Evolutionary conservation across 2,888 invertebrate genomes (phyloP).

Genomic region (Andricus curvator): DNA sequence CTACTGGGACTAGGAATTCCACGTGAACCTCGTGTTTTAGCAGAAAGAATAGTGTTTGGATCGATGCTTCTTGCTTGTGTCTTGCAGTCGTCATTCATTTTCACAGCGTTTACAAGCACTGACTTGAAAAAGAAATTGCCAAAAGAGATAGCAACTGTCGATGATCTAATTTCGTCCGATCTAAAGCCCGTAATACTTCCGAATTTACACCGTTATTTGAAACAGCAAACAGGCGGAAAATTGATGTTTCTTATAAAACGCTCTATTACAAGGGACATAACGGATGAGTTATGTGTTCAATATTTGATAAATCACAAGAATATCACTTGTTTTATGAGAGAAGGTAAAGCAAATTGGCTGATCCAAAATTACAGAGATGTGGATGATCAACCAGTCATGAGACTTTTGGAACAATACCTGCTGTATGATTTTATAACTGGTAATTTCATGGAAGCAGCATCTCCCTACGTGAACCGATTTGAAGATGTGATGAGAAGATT

Average conservation of each 20-base stretch:
- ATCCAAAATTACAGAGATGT: neutral
- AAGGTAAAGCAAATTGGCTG: neutral
- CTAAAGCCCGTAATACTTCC: neutral
- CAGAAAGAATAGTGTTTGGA: neutral
- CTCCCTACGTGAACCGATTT: neutral
- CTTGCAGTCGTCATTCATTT: neutral
- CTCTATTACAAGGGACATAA: too few species aligned
- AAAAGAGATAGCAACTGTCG: neutral
- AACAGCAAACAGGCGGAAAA: too few species aligned
- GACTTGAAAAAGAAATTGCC: too few species aligned
- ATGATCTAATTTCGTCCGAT: neutral
- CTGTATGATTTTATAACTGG: fast-evolving
- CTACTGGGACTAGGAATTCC: neutral
- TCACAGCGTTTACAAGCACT: neutral
- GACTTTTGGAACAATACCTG: neutral
- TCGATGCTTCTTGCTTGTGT: neutral
- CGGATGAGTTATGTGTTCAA: neutral
- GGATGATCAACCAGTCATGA: neutral
- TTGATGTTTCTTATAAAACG: too few species aligned
- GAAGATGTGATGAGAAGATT: neutral
- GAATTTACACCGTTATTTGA: neutral
- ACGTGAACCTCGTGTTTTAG: neutral
- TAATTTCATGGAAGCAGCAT: neutral
- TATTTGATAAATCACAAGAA: neutral
- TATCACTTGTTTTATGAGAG: neutral